Evolutionary conservation across 2,797 vertebrate species (phyloP), one percentile per base, ranked within the genome.

Genomic region (Epinephelus awoara): DNA sequence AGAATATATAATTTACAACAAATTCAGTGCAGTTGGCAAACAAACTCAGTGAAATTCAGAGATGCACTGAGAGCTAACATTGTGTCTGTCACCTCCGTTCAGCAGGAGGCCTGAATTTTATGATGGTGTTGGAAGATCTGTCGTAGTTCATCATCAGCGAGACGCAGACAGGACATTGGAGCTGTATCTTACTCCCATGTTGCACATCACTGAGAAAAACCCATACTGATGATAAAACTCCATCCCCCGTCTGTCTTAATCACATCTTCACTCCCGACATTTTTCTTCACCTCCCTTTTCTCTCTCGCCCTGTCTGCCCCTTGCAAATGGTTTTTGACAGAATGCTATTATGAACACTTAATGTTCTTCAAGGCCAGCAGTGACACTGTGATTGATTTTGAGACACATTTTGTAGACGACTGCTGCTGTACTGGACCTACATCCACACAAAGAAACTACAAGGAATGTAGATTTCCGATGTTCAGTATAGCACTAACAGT

Each of bases 301-400:
- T 52, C 68, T 38, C 70, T n/a, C 17, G 38, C 1, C 15, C 42
- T 21, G 18, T 47, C 27, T 69, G 47, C n/a, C 57, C 42, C 55
- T 1, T 38, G 49, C 59, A 67, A 72, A 62, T 85, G 49, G 10
- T 55, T 66, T 83, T 73, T 70, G 61, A 79, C 77, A 79, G 55
- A 59, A 49, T 0, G 4, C 42, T 7, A 46, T 65, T 77, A 77
- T 56, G 12, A 68, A 61, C 67, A 65, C 44, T 76, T 50, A 19
- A 65, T 58, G 51, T 67, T 72, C 21, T 25, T 73, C 58, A 77
- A 67, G 75, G 77, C 34, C 75, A 66, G 61, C 3, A 27, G 21
- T 18, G 62, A 70, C 58, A 65, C 44, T 11, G 44, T 13, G 14
- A 64, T 6, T 57, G 65, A 57, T 46, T 54, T 0, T 80, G 25